Evolutionary conservation across 1,140 invertebrate species (phyloP).

Genomic region (Papilio polytes): DNA sequence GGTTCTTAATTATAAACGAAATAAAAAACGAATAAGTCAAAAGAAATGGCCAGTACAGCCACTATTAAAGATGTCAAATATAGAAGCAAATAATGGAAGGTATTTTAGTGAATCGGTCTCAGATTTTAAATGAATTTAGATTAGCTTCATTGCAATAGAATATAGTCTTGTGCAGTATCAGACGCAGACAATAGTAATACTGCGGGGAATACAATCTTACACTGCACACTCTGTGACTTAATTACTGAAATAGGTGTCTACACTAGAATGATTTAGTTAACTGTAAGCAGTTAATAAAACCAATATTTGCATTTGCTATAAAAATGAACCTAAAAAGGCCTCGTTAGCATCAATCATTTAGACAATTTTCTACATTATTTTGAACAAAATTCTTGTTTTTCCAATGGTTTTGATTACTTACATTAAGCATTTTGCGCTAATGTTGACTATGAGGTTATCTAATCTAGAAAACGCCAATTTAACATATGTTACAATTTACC

Average conservation of each 20-base stretch:
- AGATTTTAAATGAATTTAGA: neutral
- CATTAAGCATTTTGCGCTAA: conserved; percentile 30
- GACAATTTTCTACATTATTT: neutral
- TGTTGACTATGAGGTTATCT: conserved; percentile 32
- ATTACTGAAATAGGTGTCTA: neutral
- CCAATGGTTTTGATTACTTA: conserved; percentile 1
- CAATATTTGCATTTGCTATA: neutral
- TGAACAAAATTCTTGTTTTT: neutral
- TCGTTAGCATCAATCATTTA: neutral
- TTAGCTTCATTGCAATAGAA: neutral
- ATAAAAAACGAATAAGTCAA: too few relatives aligned
- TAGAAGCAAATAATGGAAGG: too few relatives aligned
- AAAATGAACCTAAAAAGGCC: neutral
- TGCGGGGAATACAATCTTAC: conserved; percentile 2
- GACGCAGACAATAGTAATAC: neutral
- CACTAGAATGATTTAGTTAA: neutral
- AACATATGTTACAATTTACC: conserved; percentile 39
- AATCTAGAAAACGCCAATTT: conserved; percentile 39
- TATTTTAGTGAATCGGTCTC: too few relatives aligned
- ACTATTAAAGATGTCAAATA: too few relatives aligned
- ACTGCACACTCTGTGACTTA: neutral
- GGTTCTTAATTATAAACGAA: too few relatives aligned
- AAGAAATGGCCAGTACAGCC: too few relatives aligned
- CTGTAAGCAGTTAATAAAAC: neutral
- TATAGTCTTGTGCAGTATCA: neutral